phyloP scores from a whole-genome alignment of 2,888 invertebrate genomes.

The Cephonodes hylas region DNA sequence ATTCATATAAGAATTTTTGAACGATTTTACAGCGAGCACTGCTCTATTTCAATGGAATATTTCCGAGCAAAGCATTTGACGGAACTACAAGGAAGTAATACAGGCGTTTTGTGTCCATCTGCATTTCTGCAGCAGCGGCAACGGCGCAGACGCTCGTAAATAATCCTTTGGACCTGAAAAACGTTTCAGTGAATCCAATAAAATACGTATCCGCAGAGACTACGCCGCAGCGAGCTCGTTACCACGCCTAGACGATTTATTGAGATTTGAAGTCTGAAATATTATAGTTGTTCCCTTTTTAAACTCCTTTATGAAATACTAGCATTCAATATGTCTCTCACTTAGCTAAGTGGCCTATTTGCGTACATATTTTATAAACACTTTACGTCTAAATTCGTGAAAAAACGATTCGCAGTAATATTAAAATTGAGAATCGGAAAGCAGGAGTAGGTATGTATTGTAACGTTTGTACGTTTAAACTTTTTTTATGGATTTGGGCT shows the following conservation, averaged over 20 bases:
- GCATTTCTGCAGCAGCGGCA: constrained; percentile 71
- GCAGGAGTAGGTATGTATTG: too few relatives aligned
- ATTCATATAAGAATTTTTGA: neutral
- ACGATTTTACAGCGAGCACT: neutral
- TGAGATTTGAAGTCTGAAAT: constrained; percentile 80
- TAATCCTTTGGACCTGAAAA: constrained; percentile 80
- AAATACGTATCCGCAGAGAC: constrained; percentile 81
- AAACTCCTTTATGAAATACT: constrained; percentile 65
- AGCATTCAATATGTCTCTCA: neutral
- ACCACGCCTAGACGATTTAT: constrained; percentile 81
- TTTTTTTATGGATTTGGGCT: too few relatives aligned
- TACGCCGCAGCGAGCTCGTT: constrained; percentile 79
- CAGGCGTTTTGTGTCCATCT: constrained; percentile 60
- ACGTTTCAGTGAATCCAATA: constrained; percentile 81
- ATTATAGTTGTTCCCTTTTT: constrained; percentile 77
- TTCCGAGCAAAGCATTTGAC: neutral
- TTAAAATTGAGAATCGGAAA: neutral
- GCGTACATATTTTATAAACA: neutral
- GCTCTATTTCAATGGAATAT: neutral
- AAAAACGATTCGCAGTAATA: neutral
- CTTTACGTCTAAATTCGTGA: neutral
- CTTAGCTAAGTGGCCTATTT: neutral
- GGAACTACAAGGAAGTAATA: constrained; percentile 22
- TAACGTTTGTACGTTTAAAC: too few relatives aligned
- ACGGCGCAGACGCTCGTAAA: constrained; percentile 76